Conservation (phyloP, 2,888 invertebrate species). For the Carabus problematicus region DNA sequence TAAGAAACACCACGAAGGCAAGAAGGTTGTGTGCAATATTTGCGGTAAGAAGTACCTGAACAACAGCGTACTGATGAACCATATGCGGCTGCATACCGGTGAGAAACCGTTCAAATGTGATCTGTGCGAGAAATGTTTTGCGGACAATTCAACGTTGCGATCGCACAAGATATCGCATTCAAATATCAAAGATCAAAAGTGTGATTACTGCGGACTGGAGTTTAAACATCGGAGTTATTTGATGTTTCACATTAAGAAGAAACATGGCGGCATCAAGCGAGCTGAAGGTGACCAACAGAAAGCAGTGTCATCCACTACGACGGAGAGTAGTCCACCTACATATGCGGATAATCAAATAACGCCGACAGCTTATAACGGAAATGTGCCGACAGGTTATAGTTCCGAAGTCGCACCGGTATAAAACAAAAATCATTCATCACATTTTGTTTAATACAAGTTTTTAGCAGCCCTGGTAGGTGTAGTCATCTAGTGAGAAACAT, state of each 20-base stretch:
- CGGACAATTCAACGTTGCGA: conserved; percentile 25
- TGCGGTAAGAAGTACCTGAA: conserved; percentile 35
- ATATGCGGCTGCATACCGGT: conserved; percentile 38
- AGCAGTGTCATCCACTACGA: too few relatives aligned
- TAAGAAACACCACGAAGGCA: conserved; percentile 39
- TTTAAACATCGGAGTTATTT: conserved; percentile 35
- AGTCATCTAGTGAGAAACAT: too few relatives aligned
- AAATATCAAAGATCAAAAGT: conserved; percentile 31
- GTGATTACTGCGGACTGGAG: conserved; percentile 31
- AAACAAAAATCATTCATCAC: too few relatives aligned
- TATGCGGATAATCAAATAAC: too few relatives aligned
- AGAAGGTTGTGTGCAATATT: conserved; percentile 39
- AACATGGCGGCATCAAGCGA: conserved; percentile 14
- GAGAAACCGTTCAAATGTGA: conserved; percentile 33
- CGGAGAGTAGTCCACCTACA: too few relatives aligned
- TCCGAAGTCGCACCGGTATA: too few relatives aligned
- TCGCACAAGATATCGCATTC: conserved; percentile 32
- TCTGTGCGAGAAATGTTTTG: conserved; percentile 34
- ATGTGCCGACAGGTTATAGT: too few relatives aligned
- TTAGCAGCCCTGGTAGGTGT: too few relatives aligned
- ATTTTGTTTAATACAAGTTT: too few relatives aligned
- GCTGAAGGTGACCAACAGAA: too few relatives aligned
- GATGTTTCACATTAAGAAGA: conserved; percentile 36
- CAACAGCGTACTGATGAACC: conserved; percentile 25
- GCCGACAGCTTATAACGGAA: too few relatives aligned